Evolutionary conservation across 2,113 vertebrate species (phyloP), one percentile per base, ranked within the genome.

Genomic region (Erinaceus europaeus): DNA sequence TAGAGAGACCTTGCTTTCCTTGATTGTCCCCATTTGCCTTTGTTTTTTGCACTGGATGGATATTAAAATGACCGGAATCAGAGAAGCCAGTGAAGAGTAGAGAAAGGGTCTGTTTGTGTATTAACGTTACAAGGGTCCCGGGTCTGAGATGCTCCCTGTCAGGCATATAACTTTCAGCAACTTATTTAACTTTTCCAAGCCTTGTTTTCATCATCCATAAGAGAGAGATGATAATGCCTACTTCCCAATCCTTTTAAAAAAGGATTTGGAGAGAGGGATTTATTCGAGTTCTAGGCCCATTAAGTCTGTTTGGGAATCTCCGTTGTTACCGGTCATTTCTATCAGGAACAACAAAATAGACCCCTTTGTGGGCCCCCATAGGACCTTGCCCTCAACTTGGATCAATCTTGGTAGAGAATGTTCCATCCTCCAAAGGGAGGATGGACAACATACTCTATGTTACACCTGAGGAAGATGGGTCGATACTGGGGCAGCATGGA

Each of bases 191-290:
- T 44, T 76, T 76, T 64, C 38, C 32, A 34, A 79, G 27, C 9
- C 32, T 91, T 34, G 48, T 6, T 68, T 55, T 83, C 67, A 25
- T 74, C 62, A 25, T 79, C 62, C 65, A 25, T 48, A 67, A 92
- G 72, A 64, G 23, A 25, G 50, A 25, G 20, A 78, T 50, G 53
- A 67, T 42, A 42, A 83, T 44, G 17, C 23, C 6, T 86, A 32
- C 18, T 23, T 77, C 52, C 36, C n/a, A n/a, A n/a, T n/a, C n/a
- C n/a, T n/a, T n/a, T n/a, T n/a, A n/a, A 52, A 12, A 42, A 77
- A 59, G n/a, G 77, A 53, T 84, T 59, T 68, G 13, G 73, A 87
- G 84, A 79, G n/a, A n/a, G n/a, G n/a, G n/a, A n/a, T n/a, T n/a
- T n/a, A n/a, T n/a, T n/a, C n/a, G n/a, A n/a, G n/a, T n/a, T n/a